These are phyloP conservation scores for Drosophila quinaria DNA, from an alignment of 2,888 invertebrate genomes.

Conservation along the genomic window DNA sequence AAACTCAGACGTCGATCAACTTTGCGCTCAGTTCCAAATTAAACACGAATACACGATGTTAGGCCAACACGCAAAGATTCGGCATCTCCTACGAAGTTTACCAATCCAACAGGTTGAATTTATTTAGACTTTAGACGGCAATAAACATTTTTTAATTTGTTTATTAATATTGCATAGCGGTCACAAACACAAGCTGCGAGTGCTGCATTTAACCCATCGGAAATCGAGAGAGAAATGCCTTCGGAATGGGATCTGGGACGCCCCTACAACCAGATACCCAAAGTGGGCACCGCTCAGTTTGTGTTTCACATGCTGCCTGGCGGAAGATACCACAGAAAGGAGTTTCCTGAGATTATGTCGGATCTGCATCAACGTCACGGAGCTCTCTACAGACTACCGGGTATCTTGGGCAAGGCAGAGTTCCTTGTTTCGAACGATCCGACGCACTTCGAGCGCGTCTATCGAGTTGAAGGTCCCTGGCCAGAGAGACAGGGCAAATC, in stretches of 20 bases:
- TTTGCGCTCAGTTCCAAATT: not conserved
- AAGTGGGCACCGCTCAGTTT: constrained; percentile 4
- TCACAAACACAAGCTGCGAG: not conserved
- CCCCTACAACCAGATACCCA: constrained; percentile 8
- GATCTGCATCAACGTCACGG: constrained; percentile 9
- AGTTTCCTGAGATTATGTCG: not conserved
- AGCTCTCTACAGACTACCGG: constrained; percentile 4
- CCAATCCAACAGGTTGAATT: not conserved
- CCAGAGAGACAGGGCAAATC: constrained; percentile 9
- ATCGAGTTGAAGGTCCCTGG: constrained; percentile 7
- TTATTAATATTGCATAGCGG: not conserved
- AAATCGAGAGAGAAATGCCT: not conserved
- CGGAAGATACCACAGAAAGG: constrained; percentile 8
- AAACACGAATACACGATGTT: constrained; percentile 3
- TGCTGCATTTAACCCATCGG: not conserved
- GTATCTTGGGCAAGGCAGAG: constrained; percentile 10
- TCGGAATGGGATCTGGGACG: constrained; percentile 6
- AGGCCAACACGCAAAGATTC: not conserved
- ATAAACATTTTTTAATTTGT: not conserved
- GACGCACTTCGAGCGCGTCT: not conserved
- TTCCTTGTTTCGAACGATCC: constrained; percentile 16
- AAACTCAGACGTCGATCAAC: not conserved
- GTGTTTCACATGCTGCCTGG: constrained; percentile 7
- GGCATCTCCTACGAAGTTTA: not conserved
- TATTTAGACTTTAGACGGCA: not conserved